Conservation (phyloP, 2,797 vertebrate genomes). For the Mycteria americana region DNA sequence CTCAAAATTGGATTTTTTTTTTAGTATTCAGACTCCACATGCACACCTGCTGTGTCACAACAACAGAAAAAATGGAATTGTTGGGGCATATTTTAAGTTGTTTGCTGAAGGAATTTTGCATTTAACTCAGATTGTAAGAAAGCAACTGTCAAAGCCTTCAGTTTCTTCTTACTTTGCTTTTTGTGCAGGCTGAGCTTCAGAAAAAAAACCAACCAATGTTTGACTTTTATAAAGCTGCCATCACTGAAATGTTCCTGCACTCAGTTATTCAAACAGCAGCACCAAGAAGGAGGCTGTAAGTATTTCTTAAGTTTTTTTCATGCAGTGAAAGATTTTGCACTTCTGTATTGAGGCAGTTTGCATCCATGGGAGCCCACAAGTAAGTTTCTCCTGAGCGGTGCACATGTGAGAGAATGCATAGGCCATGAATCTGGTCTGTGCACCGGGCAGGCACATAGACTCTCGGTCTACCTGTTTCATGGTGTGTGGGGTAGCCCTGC, state of each 20-base stretch:
- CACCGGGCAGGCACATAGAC: fast-evolving
- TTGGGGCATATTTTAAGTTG: neutral
- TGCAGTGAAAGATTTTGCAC: neutral
- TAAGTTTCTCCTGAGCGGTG: neutral
- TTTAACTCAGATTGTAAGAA: neutral
- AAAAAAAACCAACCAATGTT: neutral
- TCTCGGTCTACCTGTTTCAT: fast-evolving
- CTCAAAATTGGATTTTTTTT: neutral
- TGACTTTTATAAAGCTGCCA: neutral
- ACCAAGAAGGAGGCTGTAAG: neutral
- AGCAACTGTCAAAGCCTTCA: neutral
- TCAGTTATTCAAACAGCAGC: neutral
- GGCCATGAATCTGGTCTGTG: neutral
- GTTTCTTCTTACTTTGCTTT: neutral
- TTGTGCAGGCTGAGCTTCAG: neutral
- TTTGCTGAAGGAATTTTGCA: neutral
- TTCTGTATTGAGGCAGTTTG: neutral
- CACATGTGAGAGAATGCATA: fast-evolving
- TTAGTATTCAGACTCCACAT: neutral
- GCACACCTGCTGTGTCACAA: neutral
- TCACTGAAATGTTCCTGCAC: neutral
- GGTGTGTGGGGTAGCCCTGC: neutral
- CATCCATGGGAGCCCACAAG: neutral
- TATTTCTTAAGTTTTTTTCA: neutral
- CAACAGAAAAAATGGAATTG: neutral